phyloP scores from a whole-genome alignment of 2,113 vertebrate genomes.

The Pseudopodoces humilis region DNA sequence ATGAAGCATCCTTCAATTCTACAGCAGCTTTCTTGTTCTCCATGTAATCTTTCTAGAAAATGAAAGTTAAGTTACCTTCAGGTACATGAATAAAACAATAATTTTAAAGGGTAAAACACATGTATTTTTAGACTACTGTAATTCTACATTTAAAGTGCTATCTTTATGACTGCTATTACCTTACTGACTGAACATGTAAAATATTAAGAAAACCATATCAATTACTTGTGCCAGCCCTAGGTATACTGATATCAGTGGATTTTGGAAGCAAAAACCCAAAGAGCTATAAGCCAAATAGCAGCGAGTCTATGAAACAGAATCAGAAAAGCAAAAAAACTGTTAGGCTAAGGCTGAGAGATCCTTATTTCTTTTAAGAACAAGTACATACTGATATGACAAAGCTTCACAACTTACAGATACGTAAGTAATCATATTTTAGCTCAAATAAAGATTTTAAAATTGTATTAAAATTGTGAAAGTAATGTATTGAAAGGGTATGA shows the following conservation, averaged over 20 bases:
- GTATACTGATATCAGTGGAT: background rate
- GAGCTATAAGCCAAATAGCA: background rate
- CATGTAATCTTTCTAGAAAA: slow-evolving; percentile 87
- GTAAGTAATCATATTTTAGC: background rate
- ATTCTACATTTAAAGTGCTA: background rate
- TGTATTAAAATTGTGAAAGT: background rate
- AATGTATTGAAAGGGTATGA: background rate
- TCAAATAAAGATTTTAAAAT: background rate
- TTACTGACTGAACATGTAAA: background rate
- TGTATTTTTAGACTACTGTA: background rate
- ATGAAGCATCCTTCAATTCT: slow-evolving; percentile 90
- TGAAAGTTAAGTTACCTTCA: slow-evolving; percentile 1
- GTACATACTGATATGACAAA: background rate
- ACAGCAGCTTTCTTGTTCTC: slow-evolving; percentile 84
- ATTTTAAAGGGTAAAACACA: background rate
- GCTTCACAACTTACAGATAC: background rate
- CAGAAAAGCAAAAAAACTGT: background rate
- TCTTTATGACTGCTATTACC: background rate
- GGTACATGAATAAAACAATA: background rate
- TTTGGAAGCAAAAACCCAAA: background rate
- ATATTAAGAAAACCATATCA: background rate
- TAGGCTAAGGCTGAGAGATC: background rate
- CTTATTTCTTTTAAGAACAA: background rate
- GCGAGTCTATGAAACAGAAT: background rate
- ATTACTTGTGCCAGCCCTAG: background rate